These are phyloP conservation scores for Drosophila ercepeae DNA, from an alignment of 1,140 invertebrate species.

Conservation along the genomic window DNA sequence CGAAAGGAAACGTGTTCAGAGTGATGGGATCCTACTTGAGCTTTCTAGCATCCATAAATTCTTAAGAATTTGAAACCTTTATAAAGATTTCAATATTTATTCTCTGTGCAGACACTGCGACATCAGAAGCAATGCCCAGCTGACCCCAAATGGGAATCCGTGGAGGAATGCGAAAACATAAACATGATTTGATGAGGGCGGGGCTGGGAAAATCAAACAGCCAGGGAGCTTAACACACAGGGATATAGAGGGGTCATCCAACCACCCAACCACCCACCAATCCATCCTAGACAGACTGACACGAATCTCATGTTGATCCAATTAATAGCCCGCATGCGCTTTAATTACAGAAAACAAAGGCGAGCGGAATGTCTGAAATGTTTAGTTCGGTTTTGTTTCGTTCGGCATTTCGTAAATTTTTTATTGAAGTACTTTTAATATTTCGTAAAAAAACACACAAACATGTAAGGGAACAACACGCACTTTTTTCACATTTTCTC, in stretches of 20 bases:
- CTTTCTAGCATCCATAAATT: too few species aligned
- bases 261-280: background rate
- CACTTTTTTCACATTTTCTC: conserved; percentile 2
- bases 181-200: conserved; percentile 30
- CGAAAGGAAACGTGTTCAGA: too few species aligned
- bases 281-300: conserved; percentile 17
- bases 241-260: conserved; percentile 11
- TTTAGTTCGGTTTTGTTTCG: conserved; percentile 60
- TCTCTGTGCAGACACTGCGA: conserved; percentile 11
- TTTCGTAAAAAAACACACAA: conserved; percentile 62
- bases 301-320: conserved; percentile 64
- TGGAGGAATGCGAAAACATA: conserved; percentile 52
- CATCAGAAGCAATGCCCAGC: conserved; percentile 31
- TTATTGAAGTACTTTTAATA: conserved; percentile 59
- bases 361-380: conserved; percentile 49
- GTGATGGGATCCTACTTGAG: too few species aligned
- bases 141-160: conserved; percentile 48
- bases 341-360: conserved; percentile 62
- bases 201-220: background rate
- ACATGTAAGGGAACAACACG: conserved; percentile 39
- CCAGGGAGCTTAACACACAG: background rate
- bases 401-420: conserved; percentile 39
- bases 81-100: conserved; percentile 8
- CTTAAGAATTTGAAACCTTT: too few species aligned
- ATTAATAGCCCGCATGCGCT: conserved; percentile 81